Evolutionary conservation across 1,140 invertebrate species (phyloP), one percentile per base, ranked within the genome.

Genomic region (Drosophila sturtevanti): DNA sequence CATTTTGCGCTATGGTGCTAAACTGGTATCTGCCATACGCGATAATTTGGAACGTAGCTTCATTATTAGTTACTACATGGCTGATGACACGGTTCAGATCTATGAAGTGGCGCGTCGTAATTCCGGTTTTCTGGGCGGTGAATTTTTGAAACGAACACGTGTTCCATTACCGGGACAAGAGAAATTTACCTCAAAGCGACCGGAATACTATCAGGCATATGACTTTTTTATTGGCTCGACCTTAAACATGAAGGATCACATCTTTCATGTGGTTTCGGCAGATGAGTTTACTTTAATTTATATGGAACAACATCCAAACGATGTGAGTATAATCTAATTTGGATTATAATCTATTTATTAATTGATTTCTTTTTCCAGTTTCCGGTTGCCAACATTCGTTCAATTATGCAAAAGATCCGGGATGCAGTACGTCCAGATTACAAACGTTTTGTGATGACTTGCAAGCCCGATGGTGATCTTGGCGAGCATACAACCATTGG

Each of bases 251-350:
- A 95, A 96, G 91, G 94, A 94, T 78, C 96, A 96, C 90, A 92
- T 94, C 12, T 98, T 98, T 90, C 85, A 95, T 63, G 92, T 98
- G 4, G 93, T 95, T 16, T 95, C 95, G 27, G 96, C 97, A 7
- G 97, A 98, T 91, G 95, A 98, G 89, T 98, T 97, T 91, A 95
- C 96, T 3, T 92, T 97, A 61, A 93, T 95, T 51, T 98, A 97
- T 90, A 97, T 98, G 97, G 97, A 98, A 92, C 84, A 95, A n/a
- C 93, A 97, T 92, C 91, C 94, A 63, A 85, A 94, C 70, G 94
- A 96, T 94, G 96, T 97, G 82, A 59, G 59, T 34, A 24, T 18
- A 31, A 5, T 14, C 14, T 16, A 1, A 10, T 31, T 31, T 12
- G 0, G 14, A 31, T 31, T 7, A 7, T 6, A 7, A 6, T 31